Evolutionary conservation across 2,888 invertebrate species (phyloP).

Genomic region (Parnassius smintheus): DNA sequence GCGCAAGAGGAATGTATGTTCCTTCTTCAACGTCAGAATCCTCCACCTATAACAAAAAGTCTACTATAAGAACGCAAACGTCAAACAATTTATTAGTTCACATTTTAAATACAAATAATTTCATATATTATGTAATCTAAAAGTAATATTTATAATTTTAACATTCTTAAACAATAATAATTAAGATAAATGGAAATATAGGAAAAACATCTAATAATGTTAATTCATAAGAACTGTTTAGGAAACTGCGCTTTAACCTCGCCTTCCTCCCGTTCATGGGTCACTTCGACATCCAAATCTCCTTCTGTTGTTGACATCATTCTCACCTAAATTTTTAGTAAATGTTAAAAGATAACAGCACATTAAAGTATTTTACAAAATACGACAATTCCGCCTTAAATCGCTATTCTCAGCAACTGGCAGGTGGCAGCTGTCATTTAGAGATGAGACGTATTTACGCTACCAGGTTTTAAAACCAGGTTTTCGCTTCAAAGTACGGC

Average conservation of each 20-base stretch:
- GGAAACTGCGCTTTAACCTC: constrained; percentile 76
- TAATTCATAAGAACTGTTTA: too few relatives aligned
- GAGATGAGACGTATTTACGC: too few relatives aligned
- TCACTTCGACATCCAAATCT: constrained; percentile 79
- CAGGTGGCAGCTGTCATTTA: constrained; percentile 43
- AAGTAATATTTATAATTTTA: too few relatives aligned
- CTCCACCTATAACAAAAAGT: constrained; percentile 53
- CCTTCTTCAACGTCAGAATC: constrained; percentile 78
- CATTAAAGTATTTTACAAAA: constrained; percentile 57
- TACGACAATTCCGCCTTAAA: constrained; percentile 56
- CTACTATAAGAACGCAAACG: constrained; percentile 26
- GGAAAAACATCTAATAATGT: too few relatives aligned
- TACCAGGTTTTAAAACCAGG: too few relatives aligned
- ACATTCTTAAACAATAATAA: too few relatives aligned
- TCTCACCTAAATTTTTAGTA: constrained; percentile 39
- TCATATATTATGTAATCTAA: too few relatives aligned
- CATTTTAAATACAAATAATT: too few relatives aligned
- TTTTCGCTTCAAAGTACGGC: too few relatives aligned
- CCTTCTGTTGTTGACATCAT: constrained; percentile 83
- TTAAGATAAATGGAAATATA: too few relatives aligned
- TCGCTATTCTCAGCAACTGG: constrained; percentile 29
- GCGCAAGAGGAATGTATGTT: constrained; percentile 79
- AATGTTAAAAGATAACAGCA: constrained; percentile 44
- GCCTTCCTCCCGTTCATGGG: constrained; percentile 84
- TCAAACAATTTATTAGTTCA: constrained; percentile 22